Evolutionary conservation across 2,888 invertebrate genomes (phyloP), one percentile per base, ranked within the genome.

Genomic region (Stenolophus ochropezus): DNA sequence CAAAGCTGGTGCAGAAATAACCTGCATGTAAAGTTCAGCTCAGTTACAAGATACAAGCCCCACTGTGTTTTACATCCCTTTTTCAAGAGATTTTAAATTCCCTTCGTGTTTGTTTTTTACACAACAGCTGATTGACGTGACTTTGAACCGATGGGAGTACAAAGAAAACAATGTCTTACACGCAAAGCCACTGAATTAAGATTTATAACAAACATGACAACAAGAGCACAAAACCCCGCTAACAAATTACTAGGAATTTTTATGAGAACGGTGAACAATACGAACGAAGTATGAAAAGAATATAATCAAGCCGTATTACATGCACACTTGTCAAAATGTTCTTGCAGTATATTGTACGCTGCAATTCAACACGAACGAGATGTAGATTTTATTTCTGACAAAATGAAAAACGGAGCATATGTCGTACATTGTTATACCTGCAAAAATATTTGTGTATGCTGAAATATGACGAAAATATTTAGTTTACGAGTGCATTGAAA

Each of bases 171-270:
- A 51, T 49, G n/a, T 73, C 47, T 75, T 23, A 18, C 56, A 78
- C 78, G 78, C 69, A 61, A 78, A 25, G 21, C 65, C n/a, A 18
- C 11, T 14, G 47, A 78, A 78, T 78, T 78, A 69, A 78, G 78
- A 78, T 78, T 69, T 78, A 78, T 69, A 78, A 65, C 49, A 65
- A 49, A 78, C 78, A 69, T 78, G 78, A 78, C 69, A 51, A 65
- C 65, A 14, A 25, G 14, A 42, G 47, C 65, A 77, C 65, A 65
- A 78, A 77, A 73, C 20, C 14, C 73, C 14, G 49, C 73, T 49
- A 73, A 73, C 73, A 73, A 49, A 73, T 73, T 73, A 49, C 49
- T 14, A 47, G 6, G 73, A 73, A 69, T 49, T 49, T 49, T 73
- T 73, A 73, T 73, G 73, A 73, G 27, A 49, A 33, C 27, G 49